Base-by-base conservation (phyloP, 1,140 invertebrate genomes). In the Eubasilissa regina region DNA sequence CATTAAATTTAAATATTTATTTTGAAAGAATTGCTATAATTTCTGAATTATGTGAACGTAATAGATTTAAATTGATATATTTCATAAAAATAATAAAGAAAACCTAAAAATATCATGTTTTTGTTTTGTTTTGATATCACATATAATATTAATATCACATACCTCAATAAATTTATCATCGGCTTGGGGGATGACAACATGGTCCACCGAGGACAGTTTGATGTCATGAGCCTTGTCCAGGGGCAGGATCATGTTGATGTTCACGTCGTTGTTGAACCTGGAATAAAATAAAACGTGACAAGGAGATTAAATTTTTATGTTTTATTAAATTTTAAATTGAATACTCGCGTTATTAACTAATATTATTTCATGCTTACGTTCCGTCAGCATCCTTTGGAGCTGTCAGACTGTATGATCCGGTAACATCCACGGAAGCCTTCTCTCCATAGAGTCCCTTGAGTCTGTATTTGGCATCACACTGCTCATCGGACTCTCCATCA, bases 161-260 rank as follows among this genome's bases (percentile, higher is more conserved):
- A 35, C 25, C 25, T 35, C 25, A 35, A 35, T 35, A 35, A 17
- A 51, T 51, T 70, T 70, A 13, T 48, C 66, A 13, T 51, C 47
- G 21, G 84, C 85, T 13, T 86, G 85, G 6, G 85, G 84, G 19
- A 86, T 73, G 0, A 86, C 60, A 74, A 84, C 85, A 6, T 85
- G 66, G 1, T 86, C 80, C 13, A 84, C 85, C 0, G 84, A 84
- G 0, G 84, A 80, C 78, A 84, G 84, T 72, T 88, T 89, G 68
- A 90, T 85, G 78, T 89, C 87, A 60, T 88, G 87, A 0, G 85
- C 85, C 60, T 89, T 86, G 74, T 89, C 87, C 53, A 89, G 83
- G 1, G 88, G 89, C 56, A 89, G 73, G 6, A 85, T 19, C 10
- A 83, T 1, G 9, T 76, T 43, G 7, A 81, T 13, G 25, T 60